Evolutionary conservation across 1,140 invertebrate genomes (phyloP), one percentile per base, ranked within the genome.

Genomic region (Parapsyche elsis): DNA sequence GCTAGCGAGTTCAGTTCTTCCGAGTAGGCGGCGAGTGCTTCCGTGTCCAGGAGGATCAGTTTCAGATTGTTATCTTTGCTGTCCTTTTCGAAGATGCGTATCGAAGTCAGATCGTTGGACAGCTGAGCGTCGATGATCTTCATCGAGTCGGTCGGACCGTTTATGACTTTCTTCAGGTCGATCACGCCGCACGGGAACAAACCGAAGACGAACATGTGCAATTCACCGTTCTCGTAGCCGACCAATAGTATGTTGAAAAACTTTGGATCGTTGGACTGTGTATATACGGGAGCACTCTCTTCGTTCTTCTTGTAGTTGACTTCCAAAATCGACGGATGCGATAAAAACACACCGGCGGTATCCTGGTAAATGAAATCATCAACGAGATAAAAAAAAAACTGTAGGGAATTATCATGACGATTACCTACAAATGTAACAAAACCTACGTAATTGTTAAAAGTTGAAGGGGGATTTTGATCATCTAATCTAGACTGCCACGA

Each of bases 151-250:
- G 89, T 88, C n/a, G 89, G 88, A 85, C 88, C 86, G 73, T 88
- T 85, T 7, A 91, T 86, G 67, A 91, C 86, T 79, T 91, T 86
- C 10, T 88, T 89, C 10, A 96, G 83, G 85, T 93, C 88, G 53
- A 97, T 90, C 57, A 90, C 90, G 4, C 94, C 94, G 86, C 94
- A 94, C 14, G 93, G 92, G 85, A 96, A 95, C 83, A 95, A 92
- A 23, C 97, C 97, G 89, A 96, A 96, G 0, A 96, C 92, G 86
- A 93, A 93, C 82, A 97, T 89, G 83, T 93, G 90, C 12, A 97
- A 88, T 80, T 91, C 90, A 0, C 95, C 94, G 85, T 90, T 90
- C 61, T 92, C 90, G 85, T 94, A 94, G 26, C 95, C 95, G 76
- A 96, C 90, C 76, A 96, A 86, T n/a, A 97, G 87, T 83, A 96